These are phyloP conservation scores for Apamea monoglypha DNA, from an alignment of 2,888 invertebrate genomes.

Conservation along the genomic window DNA sequence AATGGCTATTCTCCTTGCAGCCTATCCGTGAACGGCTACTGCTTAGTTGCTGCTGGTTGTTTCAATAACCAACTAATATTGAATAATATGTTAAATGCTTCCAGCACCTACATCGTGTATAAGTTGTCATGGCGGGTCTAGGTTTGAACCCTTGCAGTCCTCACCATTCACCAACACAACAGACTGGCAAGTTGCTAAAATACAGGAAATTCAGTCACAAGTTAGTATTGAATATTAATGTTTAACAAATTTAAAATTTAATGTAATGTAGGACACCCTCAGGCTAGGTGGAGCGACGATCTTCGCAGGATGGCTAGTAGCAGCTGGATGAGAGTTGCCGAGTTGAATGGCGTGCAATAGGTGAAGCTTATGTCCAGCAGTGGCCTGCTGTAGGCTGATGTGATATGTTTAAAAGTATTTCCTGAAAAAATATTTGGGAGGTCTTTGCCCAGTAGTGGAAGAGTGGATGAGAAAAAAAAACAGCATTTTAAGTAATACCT, in stretches of 20 bases:
- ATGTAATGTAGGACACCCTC: no score
- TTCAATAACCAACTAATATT: background rate
- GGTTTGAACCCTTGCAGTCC: conserved; percentile 91
- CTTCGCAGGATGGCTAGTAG: no score
- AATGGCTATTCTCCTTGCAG: background rate
- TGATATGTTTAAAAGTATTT: background rate
- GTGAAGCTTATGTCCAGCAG: no score
- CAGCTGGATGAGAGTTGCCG: no score
- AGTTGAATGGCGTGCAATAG: no score
- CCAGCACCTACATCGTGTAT: conserved; percentile 90
- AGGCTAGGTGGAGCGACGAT: no score
- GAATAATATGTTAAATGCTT: conserved; percentile 47
- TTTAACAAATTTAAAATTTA: background rate
- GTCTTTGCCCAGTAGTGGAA: background rate
- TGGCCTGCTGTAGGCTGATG: no score
- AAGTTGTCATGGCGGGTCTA: conserved; percentile 90
- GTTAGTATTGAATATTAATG: conserved; percentile 74
- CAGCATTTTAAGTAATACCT: background rate
- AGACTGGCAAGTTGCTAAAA: conserved; percentile 94
- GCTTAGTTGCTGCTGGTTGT: background rate
- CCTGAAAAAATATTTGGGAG: background rate
- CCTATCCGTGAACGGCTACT: background rate
- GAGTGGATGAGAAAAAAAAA: background rate
- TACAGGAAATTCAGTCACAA: conserved; percentile 95
- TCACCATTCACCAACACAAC: conserved; percentile 94